Percentiles rank a stretch among this genome's conserved stretches.
These are phyloP conservation scores for Eleginops maclovinus DNA, from an alignment of 2,113 vertebrate genomes.

Conservation along the genomic window DNA sequence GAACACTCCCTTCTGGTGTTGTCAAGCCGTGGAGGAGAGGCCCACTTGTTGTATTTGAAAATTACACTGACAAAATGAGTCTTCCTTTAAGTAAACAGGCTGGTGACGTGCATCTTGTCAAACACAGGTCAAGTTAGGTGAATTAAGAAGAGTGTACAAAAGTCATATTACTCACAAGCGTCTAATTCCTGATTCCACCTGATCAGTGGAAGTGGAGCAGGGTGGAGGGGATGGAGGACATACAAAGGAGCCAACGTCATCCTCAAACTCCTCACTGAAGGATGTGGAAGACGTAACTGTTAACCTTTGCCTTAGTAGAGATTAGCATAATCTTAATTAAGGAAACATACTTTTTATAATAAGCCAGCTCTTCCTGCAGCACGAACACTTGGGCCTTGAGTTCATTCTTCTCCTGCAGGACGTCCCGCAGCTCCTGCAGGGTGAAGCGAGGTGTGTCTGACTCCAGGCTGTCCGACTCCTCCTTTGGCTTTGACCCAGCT, in stretches of 20 bases:
- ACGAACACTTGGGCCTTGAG: conserved; percentile 93
- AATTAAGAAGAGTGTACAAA: neutral
- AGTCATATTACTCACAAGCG: conserved; percentile 87
- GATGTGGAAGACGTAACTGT: conserved; percentile 29
- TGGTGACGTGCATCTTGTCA: neutral
- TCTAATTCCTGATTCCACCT: conserved; percentile 92
- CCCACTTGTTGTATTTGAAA: too few relatives aligned
- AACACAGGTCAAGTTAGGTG: neutral
- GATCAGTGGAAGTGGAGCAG: conserved; percentile 77
- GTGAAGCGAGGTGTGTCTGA: conserved; percentile 91
- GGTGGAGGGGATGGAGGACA: conserved; percentile 68
- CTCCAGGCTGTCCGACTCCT: conserved; percentile 82
- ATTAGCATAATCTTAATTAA: neutral
- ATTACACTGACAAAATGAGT: too few relatives aligned
- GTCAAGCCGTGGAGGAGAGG: too few relatives aligned
- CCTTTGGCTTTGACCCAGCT: conserved; percentile 75
- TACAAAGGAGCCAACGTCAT: conserved; percentile 80
- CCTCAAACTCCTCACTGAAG: conserved; percentile 89
- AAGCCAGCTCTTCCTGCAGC: conserved; percentile 92
- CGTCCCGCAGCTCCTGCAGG: conserved; percentile 92
- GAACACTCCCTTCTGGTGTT: too few relatives aligned
- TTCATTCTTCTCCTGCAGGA: conserved; percentile 94
- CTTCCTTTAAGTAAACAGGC: neutral
- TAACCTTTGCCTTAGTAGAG: neutral
- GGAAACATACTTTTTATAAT: conserved; percentile 88